Evolutionary conservation across 2,888 invertebrate genomes (phyloP).

Genomic region (Tolmerus cingulatus): DNA sequence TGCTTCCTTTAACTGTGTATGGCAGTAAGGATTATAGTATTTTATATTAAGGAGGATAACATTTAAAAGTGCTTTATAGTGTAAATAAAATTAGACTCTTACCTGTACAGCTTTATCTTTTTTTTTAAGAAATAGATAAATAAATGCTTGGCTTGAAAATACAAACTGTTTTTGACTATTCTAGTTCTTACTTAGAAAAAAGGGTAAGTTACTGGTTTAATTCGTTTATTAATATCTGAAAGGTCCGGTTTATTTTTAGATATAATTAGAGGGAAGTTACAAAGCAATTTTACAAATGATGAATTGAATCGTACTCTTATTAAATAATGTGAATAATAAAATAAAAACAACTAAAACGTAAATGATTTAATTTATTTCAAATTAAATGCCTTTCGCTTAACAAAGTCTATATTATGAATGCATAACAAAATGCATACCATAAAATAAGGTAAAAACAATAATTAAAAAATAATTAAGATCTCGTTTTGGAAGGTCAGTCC

Average conservation of each 20-base stretch:
- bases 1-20: background rate
- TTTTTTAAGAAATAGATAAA: background rate
- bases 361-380: background rate
- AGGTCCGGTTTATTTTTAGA: background rate
- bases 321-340: background rate
- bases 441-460: conserved; percentile 11
- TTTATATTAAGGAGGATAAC: background rate
- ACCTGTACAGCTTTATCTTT: too few relatives aligned
- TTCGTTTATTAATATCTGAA: too few relatives aligned
- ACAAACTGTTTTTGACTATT: too few relatives aligned
- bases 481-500: background rate
- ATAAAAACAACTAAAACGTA: background rate
- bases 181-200: too few relatives aligned
- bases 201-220: too few relatives aligned
- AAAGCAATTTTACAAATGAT: background rate
- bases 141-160: background rate
- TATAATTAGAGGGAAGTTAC: background rate
- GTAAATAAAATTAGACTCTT: background rate
- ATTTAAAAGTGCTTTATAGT: background rate
- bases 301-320: background rate
- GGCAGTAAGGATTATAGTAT: background rate
- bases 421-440: conserved; percentile 1
- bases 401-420: background rate
- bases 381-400: background rate
- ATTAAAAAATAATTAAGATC: background rate